These are phyloP conservation scores for Siphlonurus alternatus DNA, from an alignment of 2,888 invertebrate species.

Conservation along the genomic window DNA sequence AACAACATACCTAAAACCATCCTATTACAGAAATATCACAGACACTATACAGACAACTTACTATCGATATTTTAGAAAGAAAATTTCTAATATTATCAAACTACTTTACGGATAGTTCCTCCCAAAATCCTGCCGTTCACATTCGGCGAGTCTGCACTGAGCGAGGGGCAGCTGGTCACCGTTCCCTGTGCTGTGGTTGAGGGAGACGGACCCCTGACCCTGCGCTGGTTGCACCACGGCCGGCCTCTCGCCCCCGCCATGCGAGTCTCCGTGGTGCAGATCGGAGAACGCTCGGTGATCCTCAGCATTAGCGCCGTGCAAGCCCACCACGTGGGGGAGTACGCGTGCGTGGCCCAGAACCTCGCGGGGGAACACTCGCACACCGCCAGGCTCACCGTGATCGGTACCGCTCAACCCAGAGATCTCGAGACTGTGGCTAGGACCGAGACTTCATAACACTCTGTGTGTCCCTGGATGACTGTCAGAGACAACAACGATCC, in stretches of 20 bases:
- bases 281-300: slow-evolving; percentile 17
- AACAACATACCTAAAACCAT: no score
- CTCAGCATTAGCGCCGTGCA: slow-evolving; percentile 22
- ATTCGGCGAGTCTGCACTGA: slow-evolving; percentile 39
- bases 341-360: slow-evolving; percentile 41
- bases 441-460: no score
- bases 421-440: no score
- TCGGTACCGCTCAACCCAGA: slow-evolving; percentile 34
- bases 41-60: no score
- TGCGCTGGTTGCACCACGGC: slow-evolving; percentile 56
- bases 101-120: no score
- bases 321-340: slow-evolving; percentile 39
- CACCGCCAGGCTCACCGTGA: slow-evolving; percentile 35
- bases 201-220: slow-evolving; percentile 52
- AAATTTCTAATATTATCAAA: no score
- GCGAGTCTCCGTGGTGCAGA: slow-evolving; percentile 15
- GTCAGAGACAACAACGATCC: no score
- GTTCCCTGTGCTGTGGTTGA: slow-evolving; percentile 44
- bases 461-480: no score
- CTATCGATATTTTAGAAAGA: no score
- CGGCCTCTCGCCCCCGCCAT: slow-evolving; percentile 32
- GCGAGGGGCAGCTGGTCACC: slow-evolving; percentile 45
- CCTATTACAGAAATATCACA: no score
- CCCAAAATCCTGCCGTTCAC: slow-evolving; percentile 45
- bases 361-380: slow-evolving; percentile 35